Base-by-base conservation (phyloP, 2,888 invertebrate genomes). In the Spodoptera littoralis region DNA sequence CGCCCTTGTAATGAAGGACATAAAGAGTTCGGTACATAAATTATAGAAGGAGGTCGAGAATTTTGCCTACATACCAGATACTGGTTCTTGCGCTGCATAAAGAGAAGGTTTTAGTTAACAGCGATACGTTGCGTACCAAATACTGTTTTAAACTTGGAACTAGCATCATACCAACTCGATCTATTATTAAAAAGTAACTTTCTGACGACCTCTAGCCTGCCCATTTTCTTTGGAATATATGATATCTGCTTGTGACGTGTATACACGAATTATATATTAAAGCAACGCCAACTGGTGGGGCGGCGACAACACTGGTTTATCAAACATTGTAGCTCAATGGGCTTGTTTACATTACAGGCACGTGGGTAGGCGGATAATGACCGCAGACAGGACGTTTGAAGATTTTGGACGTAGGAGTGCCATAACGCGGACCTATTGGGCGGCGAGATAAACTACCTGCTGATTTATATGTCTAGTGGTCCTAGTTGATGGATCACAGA, bases 301-400 rank as follows among this genome's bases (percentile, higher is more conserved):
- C 46, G 47, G 11, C 22, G 48, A 69, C 58, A 65, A 70, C 61
- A 44, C 65, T 57, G 60, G 81, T 82, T 80, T 80, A 80, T 80
- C 75, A 82, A 81, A 79, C 75, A 77, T 60, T 51, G 52, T 60
- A 54, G 56, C 63, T 77, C 76, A 78, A 79, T 77, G 73, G 65
- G 58, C 56, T 62, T 86, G 83, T 87, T 87, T 85, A 82, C 80
- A 79, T 18, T 63, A 56, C 49, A 58, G 76, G 73, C 86, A 80
- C 83, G 84, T 84, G 82, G 65, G 61, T 47, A 50, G 60, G 43
- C 68, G 60, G 57, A 55, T 61, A 77, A 61, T 49, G 49, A 60
- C 65, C 53, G 51, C 53, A 53, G 59, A 59, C 49, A 58, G 61
- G 60, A 75, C 63, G 49, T 51, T 42, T 55, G n/a, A 18, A 62